A percentile compares a stretch with the other conserved stretches of the same genome.
phyloP scores from a whole-genome alignment of 2,888 invertebrate genomes.

The Acanthopleura granulata region DNA sequence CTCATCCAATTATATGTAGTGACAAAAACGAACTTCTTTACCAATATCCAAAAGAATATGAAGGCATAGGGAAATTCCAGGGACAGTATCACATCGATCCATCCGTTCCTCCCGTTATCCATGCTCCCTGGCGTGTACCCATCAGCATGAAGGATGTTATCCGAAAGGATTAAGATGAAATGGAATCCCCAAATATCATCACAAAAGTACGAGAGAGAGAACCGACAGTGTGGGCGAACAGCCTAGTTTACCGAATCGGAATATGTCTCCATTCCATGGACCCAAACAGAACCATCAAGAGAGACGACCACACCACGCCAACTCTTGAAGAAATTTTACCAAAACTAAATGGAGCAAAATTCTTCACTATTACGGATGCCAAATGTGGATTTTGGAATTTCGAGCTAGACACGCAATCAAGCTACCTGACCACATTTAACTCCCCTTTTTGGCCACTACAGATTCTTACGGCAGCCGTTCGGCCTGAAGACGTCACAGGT shows the following conservation, averaged over 20 bases:
- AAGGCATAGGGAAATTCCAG: conserved; percentile 21
- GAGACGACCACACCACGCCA: conserved; percentile 23
- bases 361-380: conserved; percentile 30
- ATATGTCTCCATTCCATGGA: conserved; percentile 27
- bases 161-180: conserved; percentile 12
- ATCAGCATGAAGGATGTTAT: conserved; percentile 17
- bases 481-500: conserved; percentile 20
- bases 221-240: conserved; percentile 27
- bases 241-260: conserved; percentile 22
- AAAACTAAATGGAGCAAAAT: conserved; percentile 24
- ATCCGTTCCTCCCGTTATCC: conserved; percentile 8
- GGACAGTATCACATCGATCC: conserved; percentile 17
- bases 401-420: conserved; percentile 18
- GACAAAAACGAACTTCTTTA: background rate
- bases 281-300: conserved; percentile 21
- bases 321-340: conserved; percentile 28
- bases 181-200: conserved; percentile 4
- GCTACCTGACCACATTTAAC: conserved; percentile 24
- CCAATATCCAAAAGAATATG: conserved; percentile 18
- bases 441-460: conserved; percentile 21
- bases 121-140: conserved; percentile 9
- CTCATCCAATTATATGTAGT: conserved; percentile 18
- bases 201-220: conserved; percentile 15
- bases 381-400: conserved; percentile 33
- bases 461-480: background rate